Evolutionary conservation across 2,888 invertebrate species (phyloP).

Genomic region (Mythimna impura): DNA sequence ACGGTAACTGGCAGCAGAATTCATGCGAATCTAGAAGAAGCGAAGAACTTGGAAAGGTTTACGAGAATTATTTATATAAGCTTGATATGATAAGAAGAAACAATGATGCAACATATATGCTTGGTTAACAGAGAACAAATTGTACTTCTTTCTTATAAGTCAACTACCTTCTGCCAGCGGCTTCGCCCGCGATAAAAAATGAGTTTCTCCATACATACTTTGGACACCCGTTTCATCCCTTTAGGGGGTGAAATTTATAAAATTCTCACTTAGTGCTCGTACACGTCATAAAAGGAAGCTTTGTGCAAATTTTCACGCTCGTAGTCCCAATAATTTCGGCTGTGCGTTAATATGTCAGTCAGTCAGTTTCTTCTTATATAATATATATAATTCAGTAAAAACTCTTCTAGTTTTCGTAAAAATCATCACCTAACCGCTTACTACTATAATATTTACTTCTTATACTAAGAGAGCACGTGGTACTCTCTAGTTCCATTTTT

Average conservation of each 20-base stretch:
- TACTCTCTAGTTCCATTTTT: constrained; percentile 13
- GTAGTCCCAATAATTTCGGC: too few relatives aligned
- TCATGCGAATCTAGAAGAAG: background rate
- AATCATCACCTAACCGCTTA: background rate
- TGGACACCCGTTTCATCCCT: too few relatives aligned
- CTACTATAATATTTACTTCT: background rate
- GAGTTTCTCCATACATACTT: too few relatives aligned
- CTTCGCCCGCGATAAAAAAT: too few relatives aligned
- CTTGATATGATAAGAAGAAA: background rate
- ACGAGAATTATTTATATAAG: background rate
- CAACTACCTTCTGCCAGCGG: too few relatives aligned
- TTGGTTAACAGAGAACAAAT: background rate
- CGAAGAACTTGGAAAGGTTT: background rate
- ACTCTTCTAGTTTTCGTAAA: background rate
- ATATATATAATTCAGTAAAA: too few relatives aligned
- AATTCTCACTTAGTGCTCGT: too few relatives aligned
- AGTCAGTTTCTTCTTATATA: too few relatives aligned
- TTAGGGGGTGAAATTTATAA: too few relatives aligned
- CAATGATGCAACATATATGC: background rate
- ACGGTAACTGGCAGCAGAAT: background rate
- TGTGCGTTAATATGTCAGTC: too few relatives aligned
- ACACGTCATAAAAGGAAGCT: too few relatives aligned
- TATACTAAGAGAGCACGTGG: constrained; percentile 26
- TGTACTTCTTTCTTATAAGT: background rate
- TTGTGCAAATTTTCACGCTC: too few relatives aligned